Conservation (phyloP, 2,888 invertebrate species). For the Atrina japonica region DNA sequence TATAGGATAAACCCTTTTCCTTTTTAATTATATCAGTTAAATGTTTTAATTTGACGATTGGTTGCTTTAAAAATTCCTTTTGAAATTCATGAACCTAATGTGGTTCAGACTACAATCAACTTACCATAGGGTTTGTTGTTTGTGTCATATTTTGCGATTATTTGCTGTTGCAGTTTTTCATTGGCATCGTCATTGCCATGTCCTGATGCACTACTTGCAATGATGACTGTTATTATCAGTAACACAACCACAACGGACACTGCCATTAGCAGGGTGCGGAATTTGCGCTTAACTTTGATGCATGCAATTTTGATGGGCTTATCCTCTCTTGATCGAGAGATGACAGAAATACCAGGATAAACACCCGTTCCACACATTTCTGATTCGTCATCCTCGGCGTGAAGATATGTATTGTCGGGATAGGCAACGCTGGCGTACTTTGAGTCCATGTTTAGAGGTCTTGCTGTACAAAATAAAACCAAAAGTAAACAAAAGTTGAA, state of each 20-base stretch:
- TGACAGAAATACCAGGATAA: constrained; percentile 39
- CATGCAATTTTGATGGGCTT: constrained; percentile 49
- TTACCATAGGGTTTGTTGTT: constrained; percentile 33
- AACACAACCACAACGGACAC: constrained; percentile 35
- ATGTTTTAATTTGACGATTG: no score
- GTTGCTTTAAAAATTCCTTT: no score
- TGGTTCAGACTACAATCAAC: no score
- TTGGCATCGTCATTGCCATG: neutral
- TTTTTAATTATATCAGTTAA: no score
- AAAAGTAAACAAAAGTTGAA: neutral
- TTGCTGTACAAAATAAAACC: neutral
- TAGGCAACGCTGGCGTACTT: constrained; percentile 53
- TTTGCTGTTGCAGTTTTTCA: neutral
- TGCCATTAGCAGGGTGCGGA: constrained; percentile 39
- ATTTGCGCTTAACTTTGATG: constrained; percentile 48
- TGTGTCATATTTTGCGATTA: neutral
- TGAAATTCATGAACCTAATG: no score
- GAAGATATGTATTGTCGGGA: constrained; percentile 53
- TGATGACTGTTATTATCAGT: constrained; percentile 42
- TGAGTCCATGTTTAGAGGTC: constrained; percentile 42
- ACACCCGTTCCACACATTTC: constrained; percentile 46
- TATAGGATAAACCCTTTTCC: no score
- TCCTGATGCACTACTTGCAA: constrained; percentile 28
- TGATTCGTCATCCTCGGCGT: constrained; percentile 35
- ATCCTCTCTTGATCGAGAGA: constrained; percentile 33